These are phyloP conservation scores for Corythornis cristatus DNA, from an alignment of 2,113 vertebrate species.

Conservation along the genomic window DNA sequence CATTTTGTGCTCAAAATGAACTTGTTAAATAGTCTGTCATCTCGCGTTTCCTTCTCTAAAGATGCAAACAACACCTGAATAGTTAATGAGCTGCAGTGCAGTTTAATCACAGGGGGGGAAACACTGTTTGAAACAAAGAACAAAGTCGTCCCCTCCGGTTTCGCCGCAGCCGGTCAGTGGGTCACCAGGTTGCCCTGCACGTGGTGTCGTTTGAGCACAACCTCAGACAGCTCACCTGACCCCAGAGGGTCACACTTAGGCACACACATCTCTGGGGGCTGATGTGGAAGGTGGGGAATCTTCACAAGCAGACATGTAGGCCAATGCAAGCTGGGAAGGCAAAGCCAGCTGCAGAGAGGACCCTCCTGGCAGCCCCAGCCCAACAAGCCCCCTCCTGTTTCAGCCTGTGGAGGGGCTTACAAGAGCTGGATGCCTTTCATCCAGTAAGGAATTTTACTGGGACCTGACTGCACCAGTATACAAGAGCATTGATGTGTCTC, in stretches of 20 bases:
- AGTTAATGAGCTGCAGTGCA: constrained; percentile 61
- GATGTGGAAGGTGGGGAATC: not conserved
- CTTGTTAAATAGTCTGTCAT: constrained; percentile 63
- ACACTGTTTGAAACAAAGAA: constrained; percentile 22
- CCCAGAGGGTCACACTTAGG: not conserved
- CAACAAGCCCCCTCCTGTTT: not conserved
- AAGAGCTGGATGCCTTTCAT: not conserved
- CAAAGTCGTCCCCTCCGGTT: not conserved
- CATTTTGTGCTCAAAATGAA: constrained; percentile 63
- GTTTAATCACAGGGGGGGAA: constrained; percentile 43
- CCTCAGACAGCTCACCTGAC: not conserved
- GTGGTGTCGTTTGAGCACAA: accelerated
- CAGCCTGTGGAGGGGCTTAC: accelerated
- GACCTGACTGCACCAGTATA: not conserved
- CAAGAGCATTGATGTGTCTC: not conserved
- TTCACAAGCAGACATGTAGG: not conserved
- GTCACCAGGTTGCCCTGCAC: not conserved
- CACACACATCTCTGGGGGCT: not conserved
- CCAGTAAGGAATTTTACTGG: not conserved
- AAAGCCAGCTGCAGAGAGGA: not conserved
- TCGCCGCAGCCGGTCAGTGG: not conserved
- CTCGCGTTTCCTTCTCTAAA: constrained; percentile 31
- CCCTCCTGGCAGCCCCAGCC: no score
- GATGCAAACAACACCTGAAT: constrained; percentile 63
- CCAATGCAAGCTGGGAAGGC: not conserved